Evolutionary conservation across 2,888 invertebrate genomes (phyloP).

Genomic region (Azorinus chamasolen): DNA sequence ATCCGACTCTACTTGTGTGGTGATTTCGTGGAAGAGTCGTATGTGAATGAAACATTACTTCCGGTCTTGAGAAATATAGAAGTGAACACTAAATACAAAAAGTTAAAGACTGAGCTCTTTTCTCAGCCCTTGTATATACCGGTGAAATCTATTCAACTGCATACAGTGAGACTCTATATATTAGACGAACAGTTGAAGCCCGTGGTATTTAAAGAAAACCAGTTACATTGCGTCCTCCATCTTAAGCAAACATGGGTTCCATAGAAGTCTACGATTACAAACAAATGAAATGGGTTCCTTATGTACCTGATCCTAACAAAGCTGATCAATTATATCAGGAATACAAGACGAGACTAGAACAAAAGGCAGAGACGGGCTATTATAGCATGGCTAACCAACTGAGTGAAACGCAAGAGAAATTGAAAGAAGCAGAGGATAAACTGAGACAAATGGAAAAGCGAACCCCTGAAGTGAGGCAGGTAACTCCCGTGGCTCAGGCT

Average conservation of each 20-base stretch:
- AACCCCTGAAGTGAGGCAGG: slow-evolving; percentile 11
- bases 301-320: slow-evolving; percentile 19
- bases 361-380: slow-evolving; percentile 17
- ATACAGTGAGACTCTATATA: too few species aligned
- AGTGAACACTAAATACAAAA: too few species aligned
- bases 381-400: slow-evolving; percentile 30
- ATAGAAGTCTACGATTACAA: slow-evolving; percentile 36
- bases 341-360: slow-evolving; percentile 9
- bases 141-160: too few species aligned
- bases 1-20: too few species aligned
- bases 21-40: too few species aligned
- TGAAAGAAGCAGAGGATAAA: slow-evolving; percentile 5
- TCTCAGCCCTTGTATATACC: too few species aligned
- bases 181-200: neutral
- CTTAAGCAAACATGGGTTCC: slow-evolving; percentile 31
- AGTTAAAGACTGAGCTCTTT: too few species aligned
- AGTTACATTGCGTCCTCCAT: slow-evolving; percentile 24
- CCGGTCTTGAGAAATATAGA: too few species aligned
- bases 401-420: slow-evolving; percentile 16
- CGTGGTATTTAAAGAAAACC: slow-evolving; percentile 5
- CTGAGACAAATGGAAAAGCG: too few species aligned
- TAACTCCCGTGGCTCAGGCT: slow-evolving; percentile 39
- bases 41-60: too few species aligned
- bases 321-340: slow-evolving; percentile 26
- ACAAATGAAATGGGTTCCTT: slow-evolving; percentile 30